phyloP scores from a whole-genome alignment of 92 coral and sea anemone genomes.

The Porites lobata region DNA sequence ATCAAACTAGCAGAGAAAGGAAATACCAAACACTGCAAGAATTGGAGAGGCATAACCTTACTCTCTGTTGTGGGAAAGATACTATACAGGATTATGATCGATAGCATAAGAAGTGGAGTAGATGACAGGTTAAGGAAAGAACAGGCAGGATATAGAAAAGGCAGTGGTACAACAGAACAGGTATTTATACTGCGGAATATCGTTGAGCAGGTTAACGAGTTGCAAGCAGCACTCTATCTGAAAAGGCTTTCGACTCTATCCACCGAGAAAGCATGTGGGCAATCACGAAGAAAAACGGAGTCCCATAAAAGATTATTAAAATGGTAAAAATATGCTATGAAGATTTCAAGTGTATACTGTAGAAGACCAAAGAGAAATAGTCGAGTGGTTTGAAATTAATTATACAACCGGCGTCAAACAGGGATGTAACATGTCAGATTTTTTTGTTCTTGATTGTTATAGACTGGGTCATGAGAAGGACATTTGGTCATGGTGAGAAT shows the following conservation, averaged over 20 bases:
- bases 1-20: background rate
- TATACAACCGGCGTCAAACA: conserved; percentile 5
- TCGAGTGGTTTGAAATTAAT: conserved; percentile 17
- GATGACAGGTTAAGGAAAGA: conserved; percentile 41
- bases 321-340: too few species aligned
- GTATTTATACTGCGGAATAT: conserved; percentile 49
- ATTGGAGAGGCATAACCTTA: too few species aligned
- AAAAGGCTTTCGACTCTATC: conserved; percentile 54
- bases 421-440: too few species aligned
- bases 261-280: conserved; percentile 49
- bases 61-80: conserved; percentile 11
- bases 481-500: conserved; percentile 35
- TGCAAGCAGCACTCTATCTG: conserved; percentile 52
- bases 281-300: conserved; percentile 43
- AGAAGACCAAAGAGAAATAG: conserved; percentile 35
- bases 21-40: too few species aligned
- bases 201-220: conserved; percentile 52
- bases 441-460: too few species aligned
- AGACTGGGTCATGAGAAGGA: conserved; percentile 29
- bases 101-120: background rate
- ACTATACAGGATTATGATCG: conserved; percentile 41
- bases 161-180: conserved; percentile 59
- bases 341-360: background rate
- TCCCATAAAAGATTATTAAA: conserved; percentile 45
- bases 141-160: conserved; percentile 34